phyloP scores from a whole-genome alignment of 1,140 invertebrate genomes.

The Eueides isabella region DNA sequence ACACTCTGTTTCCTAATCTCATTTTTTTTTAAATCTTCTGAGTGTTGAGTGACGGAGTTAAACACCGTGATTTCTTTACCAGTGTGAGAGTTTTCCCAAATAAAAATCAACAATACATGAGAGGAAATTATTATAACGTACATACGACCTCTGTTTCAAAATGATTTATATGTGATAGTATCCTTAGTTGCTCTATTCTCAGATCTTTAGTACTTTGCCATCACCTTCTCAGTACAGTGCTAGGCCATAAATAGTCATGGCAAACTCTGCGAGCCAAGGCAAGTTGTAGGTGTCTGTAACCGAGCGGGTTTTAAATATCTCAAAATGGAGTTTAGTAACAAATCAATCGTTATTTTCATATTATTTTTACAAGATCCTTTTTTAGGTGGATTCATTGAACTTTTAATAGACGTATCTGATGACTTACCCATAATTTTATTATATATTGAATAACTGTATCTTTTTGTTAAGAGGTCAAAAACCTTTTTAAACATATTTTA shows the following conservation, averaged over 20 bases:
- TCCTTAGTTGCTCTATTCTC: conserved; percentile 33
- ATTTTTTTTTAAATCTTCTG: no score
- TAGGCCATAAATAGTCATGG: conserved; percentile 41
- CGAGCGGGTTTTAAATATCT: conserved; percentile 33
- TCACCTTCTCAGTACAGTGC: conserved; percentile 34
- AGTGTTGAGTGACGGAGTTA: no score
- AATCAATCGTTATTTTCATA: conserved; percentile 24
- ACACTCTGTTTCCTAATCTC: no score
- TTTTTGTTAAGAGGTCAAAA: neutral
- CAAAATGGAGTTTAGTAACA: conserved; percentile 31
- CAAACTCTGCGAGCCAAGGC: conserved; percentile 35
- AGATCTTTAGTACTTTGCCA: conserved; percentile 40
- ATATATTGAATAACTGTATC: neutral
- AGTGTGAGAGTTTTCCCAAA: no score
- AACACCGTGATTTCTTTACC: no score
- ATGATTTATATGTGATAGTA: conserved; percentile 24
- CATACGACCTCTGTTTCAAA: conserved; percentile 11
- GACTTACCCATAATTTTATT: neutral
- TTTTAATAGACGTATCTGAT: neutral
- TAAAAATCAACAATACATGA: neutral
- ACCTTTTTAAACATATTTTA: neutral
- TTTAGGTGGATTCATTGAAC: conserved; percentile 3
- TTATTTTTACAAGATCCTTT: conserved; percentile 10
- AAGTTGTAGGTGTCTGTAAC: conserved; percentile 8
- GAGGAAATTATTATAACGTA: neutral